Conservation (phyloP, 2,888 invertebrate species). For the Epirrhoe alternata region DNA sequence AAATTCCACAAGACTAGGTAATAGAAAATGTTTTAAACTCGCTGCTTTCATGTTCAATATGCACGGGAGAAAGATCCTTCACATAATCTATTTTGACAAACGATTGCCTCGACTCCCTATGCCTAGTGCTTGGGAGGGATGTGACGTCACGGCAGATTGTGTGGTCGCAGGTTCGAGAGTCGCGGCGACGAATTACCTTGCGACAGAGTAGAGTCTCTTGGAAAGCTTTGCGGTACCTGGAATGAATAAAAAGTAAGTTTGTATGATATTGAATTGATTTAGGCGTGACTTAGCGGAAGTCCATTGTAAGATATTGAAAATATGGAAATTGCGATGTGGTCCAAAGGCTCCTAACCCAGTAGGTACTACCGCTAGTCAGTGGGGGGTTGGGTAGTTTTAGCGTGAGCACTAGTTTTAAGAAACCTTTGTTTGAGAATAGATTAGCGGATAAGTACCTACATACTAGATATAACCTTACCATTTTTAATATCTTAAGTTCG, state of each 20-base stretch:
- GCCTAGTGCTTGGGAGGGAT: conserved; percentile 57
- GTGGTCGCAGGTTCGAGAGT: conserved; percentile 78
- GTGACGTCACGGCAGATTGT: conserved; percentile 83
- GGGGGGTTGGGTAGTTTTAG: too few relatives aligned
- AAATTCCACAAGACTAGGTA: conserved; percentile 29
- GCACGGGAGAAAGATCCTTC: conserved; percentile 66
- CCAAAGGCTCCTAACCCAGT: too few relatives aligned
- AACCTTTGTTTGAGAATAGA: too few relatives aligned
- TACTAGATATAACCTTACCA: too few relatives aligned
- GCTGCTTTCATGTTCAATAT: conserved; percentile 51
- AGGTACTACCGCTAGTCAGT: too few relatives aligned
- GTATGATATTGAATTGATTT: too few relatives aligned
- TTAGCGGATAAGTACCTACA: too few relatives aligned
- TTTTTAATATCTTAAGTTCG: too few relatives aligned
- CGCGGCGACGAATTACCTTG: conserved; percentile 64
- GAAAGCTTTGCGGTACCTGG: conserved; percentile 91
- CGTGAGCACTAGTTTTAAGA: too few relatives aligned
- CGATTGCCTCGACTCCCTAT: conserved; percentile 63
- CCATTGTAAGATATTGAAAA: too few relatives aligned
- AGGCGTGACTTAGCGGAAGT: too few relatives aligned
- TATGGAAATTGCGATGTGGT: too few relatives aligned
- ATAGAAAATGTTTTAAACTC: conserved; percentile 54
- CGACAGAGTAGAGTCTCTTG: conserved; percentile 89
- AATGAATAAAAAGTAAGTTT: conserved; percentile 62
- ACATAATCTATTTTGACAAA: conserved; percentile 66